Percentiles rank a stretch among this genome's conserved stretches.
Evolutionary conservation across 2,797 vertebrate species (phyloP).

Genomic region (Manis pentadactyla): DNA sequence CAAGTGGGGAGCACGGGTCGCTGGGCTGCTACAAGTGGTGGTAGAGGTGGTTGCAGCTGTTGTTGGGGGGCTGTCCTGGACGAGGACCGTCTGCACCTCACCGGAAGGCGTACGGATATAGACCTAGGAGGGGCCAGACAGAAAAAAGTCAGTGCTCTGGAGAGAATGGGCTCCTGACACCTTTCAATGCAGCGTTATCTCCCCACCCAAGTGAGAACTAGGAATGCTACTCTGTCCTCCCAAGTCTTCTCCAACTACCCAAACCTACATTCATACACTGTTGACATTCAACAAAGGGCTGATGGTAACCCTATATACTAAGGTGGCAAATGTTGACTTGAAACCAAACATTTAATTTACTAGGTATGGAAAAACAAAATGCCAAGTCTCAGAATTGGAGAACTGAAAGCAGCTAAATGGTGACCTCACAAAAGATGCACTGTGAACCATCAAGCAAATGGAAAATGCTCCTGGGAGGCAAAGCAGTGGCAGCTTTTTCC

Average conservation of each 20-base stretch:
- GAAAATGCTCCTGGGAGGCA: background rate
- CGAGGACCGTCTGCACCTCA: constrained; percentile 94
- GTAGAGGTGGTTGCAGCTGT: constrained; percentile 84
- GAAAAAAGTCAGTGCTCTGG: background rate
- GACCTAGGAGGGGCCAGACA: constrained; percentile 85
- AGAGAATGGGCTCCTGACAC: background rate
- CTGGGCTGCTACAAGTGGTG: constrained; percentile 84
- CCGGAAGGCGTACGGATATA: constrained; percentile 94
- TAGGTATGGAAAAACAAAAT: background rate
- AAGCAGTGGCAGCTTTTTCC: background rate
- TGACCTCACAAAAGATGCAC: background rate
- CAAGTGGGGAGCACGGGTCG: constrained; percentile 70
- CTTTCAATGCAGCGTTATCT: background rate
- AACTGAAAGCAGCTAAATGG: background rate
- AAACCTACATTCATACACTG: background rate
- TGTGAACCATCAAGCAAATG: background rate
- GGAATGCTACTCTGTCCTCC: background rate
- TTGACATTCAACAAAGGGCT: background rate
- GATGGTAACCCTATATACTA: background rate
- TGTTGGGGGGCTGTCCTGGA: constrained; percentile 90
- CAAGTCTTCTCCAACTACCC: background rate
- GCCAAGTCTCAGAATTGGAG: background rate
- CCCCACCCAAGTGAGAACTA: background rate
- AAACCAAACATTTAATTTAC: constrained; percentile 15
- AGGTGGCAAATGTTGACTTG: background rate